A percentile compares a stretch with the other conserved stretches of the same genome.
Evolutionary conservation across 1,140 invertebrate species (phyloP).

Genomic region (Pogonomyrmex californicus): DNA sequence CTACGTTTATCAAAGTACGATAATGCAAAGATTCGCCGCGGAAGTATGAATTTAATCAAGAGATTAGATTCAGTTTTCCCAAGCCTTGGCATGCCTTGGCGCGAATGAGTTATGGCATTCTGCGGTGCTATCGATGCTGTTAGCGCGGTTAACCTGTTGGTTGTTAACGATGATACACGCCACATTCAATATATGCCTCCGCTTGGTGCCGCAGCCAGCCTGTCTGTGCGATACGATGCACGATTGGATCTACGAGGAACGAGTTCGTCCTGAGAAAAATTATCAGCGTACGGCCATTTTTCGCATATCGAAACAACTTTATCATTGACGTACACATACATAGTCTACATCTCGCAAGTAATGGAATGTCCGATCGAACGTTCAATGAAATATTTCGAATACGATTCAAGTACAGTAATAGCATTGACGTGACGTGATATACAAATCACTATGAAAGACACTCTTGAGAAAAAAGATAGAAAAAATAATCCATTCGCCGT

Average conservation of each 20-base stretch:
- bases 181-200: slow-evolving; percentile 62
- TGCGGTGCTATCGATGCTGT: slow-evolving; percentile 70
- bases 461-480: not conserved
- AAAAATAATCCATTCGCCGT: not conserved
- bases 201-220: slow-evolving; percentile 13
- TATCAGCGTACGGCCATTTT: slow-evolving; percentile 33
- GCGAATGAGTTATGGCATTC: slow-evolving; percentile 61
- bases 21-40: slow-evolving; percentile 22
- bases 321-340: slow-evolving; percentile 21
- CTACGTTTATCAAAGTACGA: slow-evolving; percentile 8
- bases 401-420: slow-evolving; percentile 3
- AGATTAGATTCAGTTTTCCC: slow-evolving; percentile 62
- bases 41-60: slow-evolving; percentile 55
- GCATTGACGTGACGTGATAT: not conserved
- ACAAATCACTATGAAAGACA: slow-evolving; percentile 21
- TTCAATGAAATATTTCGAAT: slow-evolving; percentile 41
- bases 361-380: slow-evolving; percentile 24
- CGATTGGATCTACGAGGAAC: slow-evolving; percentile 57
- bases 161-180: slow-evolving; percentile 74
- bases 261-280: slow-evolving; percentile 41
- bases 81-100: slow-evolving; percentile 30
- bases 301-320: slow-evolving; percentile 45
- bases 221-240: slow-evolving; percentile 52
- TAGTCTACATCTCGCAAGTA: not conserved
- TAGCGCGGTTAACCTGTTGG: slow-evolving; percentile 65